Conservation (phyloP, 2,888 invertebrate species). For the Diaphora mendica region DNA sequence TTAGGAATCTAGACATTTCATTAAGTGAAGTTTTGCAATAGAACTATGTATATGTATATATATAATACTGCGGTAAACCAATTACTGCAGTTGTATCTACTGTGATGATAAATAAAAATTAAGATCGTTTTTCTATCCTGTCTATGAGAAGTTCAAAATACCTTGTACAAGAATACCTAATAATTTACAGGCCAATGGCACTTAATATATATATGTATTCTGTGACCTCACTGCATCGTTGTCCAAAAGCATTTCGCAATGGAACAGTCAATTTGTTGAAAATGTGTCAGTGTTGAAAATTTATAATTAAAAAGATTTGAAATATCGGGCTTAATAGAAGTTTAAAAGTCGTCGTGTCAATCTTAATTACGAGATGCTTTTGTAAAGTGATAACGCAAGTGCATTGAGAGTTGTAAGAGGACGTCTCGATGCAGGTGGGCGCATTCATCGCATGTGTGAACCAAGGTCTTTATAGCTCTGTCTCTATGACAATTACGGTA, state of each 20-base stretch:
- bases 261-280: background rate
- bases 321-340: background rate
- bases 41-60: no score
- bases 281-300: background rate
- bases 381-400: conserved; percentile 64
- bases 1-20: background rate
- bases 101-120: background rate
- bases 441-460: conserved; percentile 45
- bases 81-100: background rate
- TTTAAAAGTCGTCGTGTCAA: conserved; percentile 33
- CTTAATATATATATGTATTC: conserved; percentile 5
- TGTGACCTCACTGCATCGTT: background rate
- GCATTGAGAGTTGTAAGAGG: conserved; percentile 64
- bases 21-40: background rate
- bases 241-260: background rate
- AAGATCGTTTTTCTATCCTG: background rate
- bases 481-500: conserved; percentile 39
- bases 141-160: background rate
- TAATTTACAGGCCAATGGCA: background rate
- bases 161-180: background rate
- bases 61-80: background rate
- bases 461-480: conserved; percentile 48
- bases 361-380: conserved; percentile 47
- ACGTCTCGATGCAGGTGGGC: conserved; percentile 58
- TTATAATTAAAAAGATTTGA: background rate